Conservation (phyloP, 1,140 invertebrate genomes). For the Drosophila subobscura region DNA sequence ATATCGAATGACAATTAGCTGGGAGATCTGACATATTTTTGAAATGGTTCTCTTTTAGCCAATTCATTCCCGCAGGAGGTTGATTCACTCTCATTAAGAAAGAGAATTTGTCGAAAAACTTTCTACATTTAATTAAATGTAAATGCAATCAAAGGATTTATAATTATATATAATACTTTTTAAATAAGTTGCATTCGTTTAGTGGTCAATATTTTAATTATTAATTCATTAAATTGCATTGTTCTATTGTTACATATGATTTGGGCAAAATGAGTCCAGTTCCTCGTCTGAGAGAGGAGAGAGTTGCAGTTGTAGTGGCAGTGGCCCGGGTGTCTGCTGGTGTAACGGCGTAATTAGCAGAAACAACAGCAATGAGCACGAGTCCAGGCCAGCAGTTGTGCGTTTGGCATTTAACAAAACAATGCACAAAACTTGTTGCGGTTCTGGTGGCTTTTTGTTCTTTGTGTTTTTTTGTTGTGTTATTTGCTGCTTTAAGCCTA, state of each 20-base stretch:
- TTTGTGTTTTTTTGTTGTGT: slow-evolving; percentile 20
- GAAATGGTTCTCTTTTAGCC: slow-evolving; percentile 5
- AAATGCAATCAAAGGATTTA: too few relatives aligned
- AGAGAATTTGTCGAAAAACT: too few relatives aligned
- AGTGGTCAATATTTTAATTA: too few relatives aligned
- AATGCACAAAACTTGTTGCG: slow-evolving; percentile 43
- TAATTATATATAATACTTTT: too few relatives aligned
- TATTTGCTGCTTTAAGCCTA: slow-evolving; percentile 67
- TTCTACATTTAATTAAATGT: too few relatives aligned
- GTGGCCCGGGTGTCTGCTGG: slow-evolving; percentile 17
- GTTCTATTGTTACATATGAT: too few relatives aligned
- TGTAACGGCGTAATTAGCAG: slow-evolving; percentile 70
- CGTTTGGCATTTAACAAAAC: slow-evolving; percentile 69
- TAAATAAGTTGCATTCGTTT: too few relatives aligned
- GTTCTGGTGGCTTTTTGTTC: slow-evolving; percentile 5
- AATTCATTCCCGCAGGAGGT: too few relatives aligned
- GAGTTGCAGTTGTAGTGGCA: not conserved
- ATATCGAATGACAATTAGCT: slow-evolving; percentile 35
- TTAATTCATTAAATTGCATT: too few relatives aligned
- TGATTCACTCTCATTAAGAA: too few relatives aligned
- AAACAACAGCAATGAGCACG: slow-evolving; percentile 27
- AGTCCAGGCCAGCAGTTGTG: slow-evolving; percentile 38
- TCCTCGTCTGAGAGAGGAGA: too few relatives aligned
- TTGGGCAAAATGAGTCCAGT: too few relatives aligned
- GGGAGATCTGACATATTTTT: slow-evolving; percentile 44